A percentile compares a stretch with the other conserved stretches of the same genome.
phyloP scores from a whole-genome alignment of 2,888 invertebrate species.

The Caradrina kadenii region DNA sequence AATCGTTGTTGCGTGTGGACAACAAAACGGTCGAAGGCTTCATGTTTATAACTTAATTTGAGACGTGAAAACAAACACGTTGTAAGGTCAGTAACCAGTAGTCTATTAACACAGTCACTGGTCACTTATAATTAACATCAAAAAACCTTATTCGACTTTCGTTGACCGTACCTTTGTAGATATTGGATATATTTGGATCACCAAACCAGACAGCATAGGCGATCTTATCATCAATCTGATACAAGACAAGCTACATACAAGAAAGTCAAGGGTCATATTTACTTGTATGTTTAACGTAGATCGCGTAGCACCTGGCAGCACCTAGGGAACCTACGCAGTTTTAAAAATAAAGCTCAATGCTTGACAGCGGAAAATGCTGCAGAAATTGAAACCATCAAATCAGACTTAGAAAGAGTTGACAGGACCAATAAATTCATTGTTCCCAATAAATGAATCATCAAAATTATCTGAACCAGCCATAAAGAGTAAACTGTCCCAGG shows the following conservation, averaged over 20 bases:
- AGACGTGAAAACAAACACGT: conserved; percentile 3
- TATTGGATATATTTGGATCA: neutral
- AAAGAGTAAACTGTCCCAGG: conserved; percentile 74
- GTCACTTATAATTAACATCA: neutral
- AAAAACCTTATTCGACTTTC: neutral
- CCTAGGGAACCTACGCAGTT: conserved; percentile 23
- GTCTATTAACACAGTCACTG: too few relatives aligned
- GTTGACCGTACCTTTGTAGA: neutral
- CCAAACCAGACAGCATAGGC: neutral
- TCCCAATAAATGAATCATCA: conserved; percentile 68
- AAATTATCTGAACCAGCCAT: conserved; percentile 69
- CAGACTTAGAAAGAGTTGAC: conserved; percentile 8
- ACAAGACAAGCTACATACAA: neutral
- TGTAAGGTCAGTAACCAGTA: neutral
- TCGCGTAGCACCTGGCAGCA: neutral
- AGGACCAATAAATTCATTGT: conserved; percentile 27
- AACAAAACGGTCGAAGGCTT: conserved; percentile 12
- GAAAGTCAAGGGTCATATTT: neutral
- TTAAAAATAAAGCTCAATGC: conserved; percentile 7
- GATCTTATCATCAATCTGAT: neutral
- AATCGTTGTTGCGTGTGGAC: conserved; percentile 13
- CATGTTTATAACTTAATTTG: conserved; percentile 1
- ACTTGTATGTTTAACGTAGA: neutral
- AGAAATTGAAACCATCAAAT: conserved; percentile 9
- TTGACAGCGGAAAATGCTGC: conserved; percentile 9